Evolutionary conservation across 2,888 invertebrate species (phyloP).

Genomic region (Tholera decimalis): DNA sequence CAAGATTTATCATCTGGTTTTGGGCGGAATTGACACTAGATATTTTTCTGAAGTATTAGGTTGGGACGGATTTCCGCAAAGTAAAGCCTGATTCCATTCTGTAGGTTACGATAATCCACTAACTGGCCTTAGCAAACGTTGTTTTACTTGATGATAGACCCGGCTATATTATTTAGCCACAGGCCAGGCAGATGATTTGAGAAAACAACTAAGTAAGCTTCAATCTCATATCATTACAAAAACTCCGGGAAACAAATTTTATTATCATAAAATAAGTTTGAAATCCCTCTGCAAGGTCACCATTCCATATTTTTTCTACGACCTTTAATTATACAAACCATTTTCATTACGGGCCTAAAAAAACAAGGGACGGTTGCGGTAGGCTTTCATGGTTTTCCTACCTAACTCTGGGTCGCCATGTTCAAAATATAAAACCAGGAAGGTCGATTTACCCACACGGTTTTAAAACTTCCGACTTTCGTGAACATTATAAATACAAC

Average conservation of each 20-base stretch:
- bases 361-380: conserved; percentile 18
- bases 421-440: conserved; percentile 25
- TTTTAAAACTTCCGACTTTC: conserved; percentile 11
- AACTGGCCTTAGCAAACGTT: too few relatives aligned
- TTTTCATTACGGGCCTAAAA: conserved; percentile 25
- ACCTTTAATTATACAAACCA: conserved; percentile 34
- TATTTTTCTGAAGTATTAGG: too few relatives aligned
- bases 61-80: too few relatives aligned
- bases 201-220: background rate
- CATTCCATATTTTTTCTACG: conserved; percentile 13
- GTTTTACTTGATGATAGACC: too few relatives aligned
- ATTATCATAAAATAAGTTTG: background rate
- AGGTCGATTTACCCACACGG: background rate
- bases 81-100: too few relatives aligned
- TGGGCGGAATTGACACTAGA: too few relatives aligned
- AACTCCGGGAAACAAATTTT: background rate
- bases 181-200: too few relatives aligned
- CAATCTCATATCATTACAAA: background rate
- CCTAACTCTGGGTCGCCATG: background rate
- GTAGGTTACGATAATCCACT: too few relatives aligned
- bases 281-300: background rate
- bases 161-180: too few relatives aligned
- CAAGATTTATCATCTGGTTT: too few relatives aligned
- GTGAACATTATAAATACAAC: background rate
- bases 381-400: conserved; percentile 1